These are phyloP conservation scores for Mnemiopsis leidyi DNA, from an alignment of 37 sponge, comb jelly and placozoan genomes.

Conservation along the genomic window DNA sequence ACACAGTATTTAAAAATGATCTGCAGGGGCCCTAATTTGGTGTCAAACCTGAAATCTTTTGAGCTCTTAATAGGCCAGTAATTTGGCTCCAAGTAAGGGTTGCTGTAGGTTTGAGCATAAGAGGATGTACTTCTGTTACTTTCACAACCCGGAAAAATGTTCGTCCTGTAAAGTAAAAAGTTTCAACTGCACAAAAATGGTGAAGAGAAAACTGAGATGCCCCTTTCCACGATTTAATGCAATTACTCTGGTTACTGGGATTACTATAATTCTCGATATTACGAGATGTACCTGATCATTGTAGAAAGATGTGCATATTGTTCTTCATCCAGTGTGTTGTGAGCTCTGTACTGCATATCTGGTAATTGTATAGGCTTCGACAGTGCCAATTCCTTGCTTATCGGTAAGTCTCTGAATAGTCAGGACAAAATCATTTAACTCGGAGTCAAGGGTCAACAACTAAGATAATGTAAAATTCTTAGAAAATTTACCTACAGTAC, in stretches of 20 bases:
- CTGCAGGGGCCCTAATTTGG: too few relatives aligned
- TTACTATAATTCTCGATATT: too few relatives aligned
- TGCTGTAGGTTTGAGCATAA: background rate
- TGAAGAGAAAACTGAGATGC: background rate
- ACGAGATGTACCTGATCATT: slow-evolving; percentile 37
- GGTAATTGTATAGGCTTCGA: slow-evolving; percentile 38
- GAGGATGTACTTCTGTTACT: background rate
- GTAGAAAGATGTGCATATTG: slow-evolving; percentile 5
- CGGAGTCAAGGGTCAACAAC: background rate
- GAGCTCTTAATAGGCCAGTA: background rate
- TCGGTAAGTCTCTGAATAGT: slow-evolving; percentile 35
- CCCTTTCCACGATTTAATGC: too few relatives aligned
- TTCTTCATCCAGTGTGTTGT: background rate
- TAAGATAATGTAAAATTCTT: background rate
- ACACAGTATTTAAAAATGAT: too few relatives aligned
- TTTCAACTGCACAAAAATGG: background rate
- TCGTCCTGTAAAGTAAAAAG: background rate
- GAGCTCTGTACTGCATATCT: background rate
- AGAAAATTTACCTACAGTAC: background rate
- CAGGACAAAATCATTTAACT: too few relatives aligned
- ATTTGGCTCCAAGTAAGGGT: background rate
- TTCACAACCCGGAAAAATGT: background rate
- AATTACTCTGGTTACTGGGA: too few relatives aligned
- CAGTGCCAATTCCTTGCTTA: slow-evolving; percentile 12
- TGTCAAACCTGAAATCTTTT: background rate